These are phyloP conservation scores for Acanthurus leucopareius DNA, from an alignment of 2,797 vertebrate genomes.

Conservation along the genomic window DNA sequence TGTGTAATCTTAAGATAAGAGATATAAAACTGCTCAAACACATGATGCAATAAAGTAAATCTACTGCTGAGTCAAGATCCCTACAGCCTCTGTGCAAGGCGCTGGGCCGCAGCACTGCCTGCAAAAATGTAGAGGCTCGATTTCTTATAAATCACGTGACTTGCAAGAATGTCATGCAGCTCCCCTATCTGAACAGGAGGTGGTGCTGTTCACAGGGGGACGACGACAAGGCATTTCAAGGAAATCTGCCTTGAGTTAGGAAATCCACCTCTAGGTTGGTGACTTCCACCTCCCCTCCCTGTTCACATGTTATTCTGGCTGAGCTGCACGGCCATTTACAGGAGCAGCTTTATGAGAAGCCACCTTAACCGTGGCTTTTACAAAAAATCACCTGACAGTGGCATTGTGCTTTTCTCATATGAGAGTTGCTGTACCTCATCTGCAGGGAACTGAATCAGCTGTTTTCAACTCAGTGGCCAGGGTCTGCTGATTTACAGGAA, in stretches of 20 bases:
- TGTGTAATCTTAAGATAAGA: constrained; percentile 7
- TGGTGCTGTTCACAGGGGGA: background rate
- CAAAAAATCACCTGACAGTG: background rate
- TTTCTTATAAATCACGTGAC: constrained; percentile 74
- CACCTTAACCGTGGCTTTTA: background rate
- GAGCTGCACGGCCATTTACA: background rate
- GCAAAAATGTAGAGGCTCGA: constrained; percentile 9
- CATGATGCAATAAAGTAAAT: constrained; percentile 2
- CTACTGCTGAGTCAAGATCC: constrained; percentile 20
- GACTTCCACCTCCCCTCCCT: background rate
- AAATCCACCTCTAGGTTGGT: constrained; percentile 25
- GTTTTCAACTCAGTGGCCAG: background rate
- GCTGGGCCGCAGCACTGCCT: background rate
- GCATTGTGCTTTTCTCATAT: background rate
- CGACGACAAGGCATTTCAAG: constrained; percentile 38
- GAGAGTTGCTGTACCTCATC: no score
- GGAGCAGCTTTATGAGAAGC: constrained; percentile 2
- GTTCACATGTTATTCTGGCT: background rate
- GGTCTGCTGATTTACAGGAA: background rate
- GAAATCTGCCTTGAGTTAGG: constrained; percentile 28
- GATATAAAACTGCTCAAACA: constrained; percentile 16
- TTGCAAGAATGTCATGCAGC: constrained; percentile 44
- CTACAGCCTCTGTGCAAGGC: background rate
- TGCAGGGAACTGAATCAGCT: background rate
- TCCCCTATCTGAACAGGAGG: background rate